Evolutionary conservation across 2,113 vertebrate genomes (phyloP).

Genomic region (Hepsetus odoe): DNA sequence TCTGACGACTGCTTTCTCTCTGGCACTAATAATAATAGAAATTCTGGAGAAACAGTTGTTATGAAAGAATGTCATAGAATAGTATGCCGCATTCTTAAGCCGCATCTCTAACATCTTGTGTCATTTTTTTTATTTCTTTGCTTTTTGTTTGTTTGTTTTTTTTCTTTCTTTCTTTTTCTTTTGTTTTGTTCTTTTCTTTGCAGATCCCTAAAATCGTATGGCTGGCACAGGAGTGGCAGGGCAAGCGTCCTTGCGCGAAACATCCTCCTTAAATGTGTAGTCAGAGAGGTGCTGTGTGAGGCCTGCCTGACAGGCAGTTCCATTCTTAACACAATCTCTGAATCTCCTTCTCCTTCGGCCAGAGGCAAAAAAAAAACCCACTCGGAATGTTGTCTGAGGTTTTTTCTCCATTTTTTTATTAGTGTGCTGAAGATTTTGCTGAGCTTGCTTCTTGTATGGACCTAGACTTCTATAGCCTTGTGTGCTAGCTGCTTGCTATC

Average conservation of each 20-base stretch:
- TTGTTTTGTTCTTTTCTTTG: constrained; percentile 74
- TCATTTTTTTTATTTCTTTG: constrained; percentile 61
- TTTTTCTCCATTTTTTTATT: constrained; percentile 1
- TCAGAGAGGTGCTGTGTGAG: constrained; percentile 52
- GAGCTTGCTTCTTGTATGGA: constrained; percentile 53
- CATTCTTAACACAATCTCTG: constrained; percentile 45
- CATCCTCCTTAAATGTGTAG: constrained; percentile 57
- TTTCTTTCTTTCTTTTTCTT: constrained; percentile 64
- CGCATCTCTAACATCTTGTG: constrained; percentile 65
- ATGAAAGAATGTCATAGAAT: constrained; percentile 31
- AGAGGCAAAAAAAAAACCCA: constrained; percentile 32
- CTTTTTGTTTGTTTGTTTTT: constrained; percentile 69
- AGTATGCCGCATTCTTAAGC: constrained; percentile 58
- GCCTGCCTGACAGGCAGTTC: constrained; percentile 49
- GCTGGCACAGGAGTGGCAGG: constrained; percentile 75
- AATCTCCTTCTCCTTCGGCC: constrained; percentile 45
- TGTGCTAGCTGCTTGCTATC: constrained; percentile 46
- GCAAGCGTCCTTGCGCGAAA: constrained; percentile 77
- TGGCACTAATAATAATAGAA: neutral
- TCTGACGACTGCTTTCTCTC: neutral
- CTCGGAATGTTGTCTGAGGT: constrained; percentile 23
- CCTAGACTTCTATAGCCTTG: constrained; percentile 43
- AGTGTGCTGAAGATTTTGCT: constrained; percentile 52
- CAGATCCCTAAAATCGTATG: constrained; percentile 86
- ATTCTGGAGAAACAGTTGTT: constrained; percentile 19